phyloP scores from a whole-genome alignment of 2,888 invertebrate species.

The Drosophila birchii region DNA sequence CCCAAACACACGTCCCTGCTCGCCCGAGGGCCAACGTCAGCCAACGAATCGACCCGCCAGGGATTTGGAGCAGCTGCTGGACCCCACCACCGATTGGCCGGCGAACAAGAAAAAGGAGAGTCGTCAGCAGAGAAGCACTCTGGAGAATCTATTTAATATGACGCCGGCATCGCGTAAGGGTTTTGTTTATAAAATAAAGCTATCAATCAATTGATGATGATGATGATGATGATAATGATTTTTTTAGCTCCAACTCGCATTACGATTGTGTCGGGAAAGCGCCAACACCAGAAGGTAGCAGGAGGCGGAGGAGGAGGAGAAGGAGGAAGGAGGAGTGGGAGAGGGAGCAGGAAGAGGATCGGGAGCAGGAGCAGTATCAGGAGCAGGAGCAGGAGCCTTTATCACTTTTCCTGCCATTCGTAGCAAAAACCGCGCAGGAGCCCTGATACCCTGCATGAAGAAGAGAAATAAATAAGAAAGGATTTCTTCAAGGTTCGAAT shows the following conservation, averaged over 20 bases:
- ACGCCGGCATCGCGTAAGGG: not conserved
- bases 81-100: conserved; percentile 10
- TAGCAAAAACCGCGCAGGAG: not conserved
- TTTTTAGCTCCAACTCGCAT: not conserved
- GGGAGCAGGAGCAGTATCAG: not conserved
- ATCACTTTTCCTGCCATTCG: not conserved
- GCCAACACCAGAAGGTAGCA: too few species aligned
- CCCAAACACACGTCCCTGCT: not conserved
- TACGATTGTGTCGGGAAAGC: not conserved
- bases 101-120: not conserved
- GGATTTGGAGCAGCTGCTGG: conserved; percentile 10
- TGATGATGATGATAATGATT: not conserved
- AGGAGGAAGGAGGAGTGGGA: not conserved
- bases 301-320: not conserved
- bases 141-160: conserved; percentile 9
- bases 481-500: not conserved
- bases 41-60: not conserved
- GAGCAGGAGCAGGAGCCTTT: not conserved
- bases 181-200: not conserved
- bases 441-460: not conserved
- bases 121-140: not conserved
- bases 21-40: not conserved
- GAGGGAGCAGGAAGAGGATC: not conserved
- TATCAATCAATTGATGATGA: not conserved
- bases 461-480: not conserved